Conservation (phyloP, 2,113 vertebrate species). For the Macquaria australasica region DNA sequence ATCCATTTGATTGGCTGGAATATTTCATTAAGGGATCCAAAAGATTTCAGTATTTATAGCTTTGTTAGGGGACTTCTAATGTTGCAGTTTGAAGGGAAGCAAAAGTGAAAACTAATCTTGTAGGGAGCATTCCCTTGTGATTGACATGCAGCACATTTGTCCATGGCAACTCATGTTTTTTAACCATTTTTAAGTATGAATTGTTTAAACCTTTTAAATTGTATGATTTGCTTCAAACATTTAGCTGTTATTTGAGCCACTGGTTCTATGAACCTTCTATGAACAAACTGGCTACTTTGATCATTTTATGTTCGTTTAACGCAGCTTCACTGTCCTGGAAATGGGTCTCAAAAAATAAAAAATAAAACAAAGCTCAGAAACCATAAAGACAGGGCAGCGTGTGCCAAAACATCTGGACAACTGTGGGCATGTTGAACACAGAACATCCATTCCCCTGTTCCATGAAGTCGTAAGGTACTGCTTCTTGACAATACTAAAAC, state of each 20-base stretch:
- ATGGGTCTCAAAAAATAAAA: conserved; percentile 31
- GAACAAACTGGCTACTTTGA: conserved; percentile 52
- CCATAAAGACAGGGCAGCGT: conserved; percentile 39
- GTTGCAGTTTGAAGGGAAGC: conserved; percentile 63
- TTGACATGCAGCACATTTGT: conserved; percentile 55
- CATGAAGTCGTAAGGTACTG: conserved; percentile 63
- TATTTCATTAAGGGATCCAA: conserved; percentile 55
- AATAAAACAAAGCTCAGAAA: conserved; percentile 35
- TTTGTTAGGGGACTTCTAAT: conserved; percentile 35
- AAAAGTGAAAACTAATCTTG: conserved; percentile 28
- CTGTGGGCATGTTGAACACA: conserved; percentile 77
- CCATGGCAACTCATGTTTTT: conserved; percentile 27
- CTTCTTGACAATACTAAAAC: conserved; percentile 76
- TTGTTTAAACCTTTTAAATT: conserved; percentile 35
- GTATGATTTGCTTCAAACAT: conserved; percentile 32
- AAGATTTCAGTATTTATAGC: conserved; percentile 40
- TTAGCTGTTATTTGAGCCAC: conserved; percentile 39
- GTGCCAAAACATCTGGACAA: conserved; percentile 70
- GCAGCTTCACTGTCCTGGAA: conserved; percentile 62
- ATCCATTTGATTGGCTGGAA: conserved; percentile 47
- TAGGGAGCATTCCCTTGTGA: conserved; percentile 43
- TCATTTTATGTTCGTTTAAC: conserved; percentile 56
- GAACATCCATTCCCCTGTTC: conserved; percentile 63
- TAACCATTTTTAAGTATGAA: background rate
- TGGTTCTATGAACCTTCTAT: conserved; percentile 65